Evolutionary conservation across 1,140 invertebrate genomes (phyloP).

Genomic region (Brachionus calyciflorus): DNA sequence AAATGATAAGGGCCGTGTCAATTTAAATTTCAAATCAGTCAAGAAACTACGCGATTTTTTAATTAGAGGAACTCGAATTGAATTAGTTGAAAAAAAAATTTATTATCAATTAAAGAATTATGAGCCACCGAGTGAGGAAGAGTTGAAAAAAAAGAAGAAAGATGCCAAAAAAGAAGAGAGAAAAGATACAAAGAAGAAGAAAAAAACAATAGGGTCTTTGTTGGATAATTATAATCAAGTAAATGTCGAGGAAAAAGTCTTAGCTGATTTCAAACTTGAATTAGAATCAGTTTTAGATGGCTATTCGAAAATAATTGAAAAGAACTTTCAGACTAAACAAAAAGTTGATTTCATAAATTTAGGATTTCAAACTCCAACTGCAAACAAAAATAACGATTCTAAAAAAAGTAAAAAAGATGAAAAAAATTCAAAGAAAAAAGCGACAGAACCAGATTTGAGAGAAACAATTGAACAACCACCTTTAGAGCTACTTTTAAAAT

Average conservation of each 20-base stretch:
- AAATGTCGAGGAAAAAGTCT: constrained; percentile 27
- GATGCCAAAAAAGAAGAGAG: constrained; percentile 18
- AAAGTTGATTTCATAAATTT: neutral
- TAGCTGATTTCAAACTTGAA: constrained; percentile 24
- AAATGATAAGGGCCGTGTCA: constrained; percentile 8
- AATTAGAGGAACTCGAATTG: neutral
- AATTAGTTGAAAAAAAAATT: constrained; percentile 39
- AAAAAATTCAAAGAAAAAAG: neutral
- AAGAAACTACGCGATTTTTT: constrained; percentile 7
- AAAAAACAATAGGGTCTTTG: neutral
- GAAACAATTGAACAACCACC: no score
- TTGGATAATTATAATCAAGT: constrained; percentile 30
- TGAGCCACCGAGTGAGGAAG: neutral
- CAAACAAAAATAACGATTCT: constrained; percentile 4
- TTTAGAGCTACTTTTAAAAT: no score
- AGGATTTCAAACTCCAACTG: neutral
- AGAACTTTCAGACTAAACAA: constrained; percentile 28
- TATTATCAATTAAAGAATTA: constrained; percentile 3
- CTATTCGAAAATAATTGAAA: neutral
- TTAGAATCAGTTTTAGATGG: constrained; percentile 15
- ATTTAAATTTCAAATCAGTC: constrained; percentile 18
- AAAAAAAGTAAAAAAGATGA: constrained; percentile 26
- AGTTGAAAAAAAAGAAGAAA: constrained; percentile 31
- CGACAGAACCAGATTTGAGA: no score
- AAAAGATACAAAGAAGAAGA: constrained; percentile 41